These are phyloP conservation scores for Antechinus flavipes DNA, from an alignment of 2,113 vertebrate genomes.

Conservation along the genomic window DNA sequence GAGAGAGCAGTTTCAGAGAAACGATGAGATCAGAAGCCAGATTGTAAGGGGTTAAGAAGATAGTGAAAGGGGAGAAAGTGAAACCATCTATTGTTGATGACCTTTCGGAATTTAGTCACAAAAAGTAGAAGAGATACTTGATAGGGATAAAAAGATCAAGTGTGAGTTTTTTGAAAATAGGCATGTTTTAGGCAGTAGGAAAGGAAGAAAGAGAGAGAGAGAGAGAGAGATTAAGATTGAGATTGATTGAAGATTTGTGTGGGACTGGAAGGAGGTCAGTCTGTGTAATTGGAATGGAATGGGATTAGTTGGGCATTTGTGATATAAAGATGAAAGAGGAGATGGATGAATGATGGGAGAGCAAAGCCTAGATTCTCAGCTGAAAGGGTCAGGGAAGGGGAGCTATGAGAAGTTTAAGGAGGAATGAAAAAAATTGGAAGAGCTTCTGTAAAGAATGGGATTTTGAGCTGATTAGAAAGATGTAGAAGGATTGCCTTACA, in stretches of 20 bases:
- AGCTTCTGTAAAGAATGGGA: not conserved
- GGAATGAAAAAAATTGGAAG: not conserved
- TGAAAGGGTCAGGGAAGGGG: not conserved
- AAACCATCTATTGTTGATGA: not conserved
- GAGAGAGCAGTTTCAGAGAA: not conserved
- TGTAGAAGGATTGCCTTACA: not conserved
- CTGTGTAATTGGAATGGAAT: not conserved
- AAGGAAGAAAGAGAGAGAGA: not conserved
- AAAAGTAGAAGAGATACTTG: not conserved
- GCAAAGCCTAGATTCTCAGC: not conserved
- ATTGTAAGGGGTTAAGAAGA: not conserved
- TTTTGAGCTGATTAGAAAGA: not conserved
- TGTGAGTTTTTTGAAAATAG: not conserved
- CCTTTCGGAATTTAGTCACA: not conserved
- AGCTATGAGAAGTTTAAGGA: not conserved
- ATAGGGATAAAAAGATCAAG: not conserved
- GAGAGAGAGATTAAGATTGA: no score
- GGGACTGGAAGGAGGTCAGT: not conserved
- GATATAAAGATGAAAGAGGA: not conserved
- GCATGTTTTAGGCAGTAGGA: not conserved
- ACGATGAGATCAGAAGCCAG: not conserved
- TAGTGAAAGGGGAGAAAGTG: not conserved
- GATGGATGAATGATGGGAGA: not conserved
- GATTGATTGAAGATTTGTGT: not conserved
- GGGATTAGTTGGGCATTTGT: not conserved